Evolutionary conservation across 2,888 invertebrate genomes (phyloP).

Genomic region (Corbicula japonica): DNA sequence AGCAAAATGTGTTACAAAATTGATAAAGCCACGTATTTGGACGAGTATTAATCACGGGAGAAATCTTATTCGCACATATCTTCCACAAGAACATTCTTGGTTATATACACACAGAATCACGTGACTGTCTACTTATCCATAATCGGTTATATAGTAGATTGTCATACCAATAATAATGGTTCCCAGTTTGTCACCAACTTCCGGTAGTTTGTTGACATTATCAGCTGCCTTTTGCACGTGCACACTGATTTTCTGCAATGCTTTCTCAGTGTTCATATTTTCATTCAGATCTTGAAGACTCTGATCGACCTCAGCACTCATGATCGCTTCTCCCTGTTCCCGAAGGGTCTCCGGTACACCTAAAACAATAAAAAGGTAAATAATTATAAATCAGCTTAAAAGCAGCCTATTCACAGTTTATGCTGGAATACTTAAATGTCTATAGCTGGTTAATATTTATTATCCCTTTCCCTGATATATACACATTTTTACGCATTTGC

Average conservation of each 20-base stretch:
- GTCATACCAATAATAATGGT: constrained; percentile 49
- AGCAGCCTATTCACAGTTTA: background rate
- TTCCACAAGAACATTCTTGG: no score
- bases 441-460: no score
- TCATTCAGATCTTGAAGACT: constrained; percentile 55
- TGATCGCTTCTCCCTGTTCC: constrained; percentile 50
- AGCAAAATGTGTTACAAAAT: no score
- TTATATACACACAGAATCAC: no score
- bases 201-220: constrained; percentile 54
- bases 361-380: background rate
- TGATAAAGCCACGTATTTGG: no score
- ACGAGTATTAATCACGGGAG: no score
- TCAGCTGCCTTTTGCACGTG: constrained; percentile 63
- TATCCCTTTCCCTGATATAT: no score
- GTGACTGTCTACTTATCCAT: no score
- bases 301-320: constrained; percentile 59
- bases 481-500: no score
- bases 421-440: no score
- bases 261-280: constrained; percentile 56
- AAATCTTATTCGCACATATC: no score
- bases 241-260: constrained; percentile 54
- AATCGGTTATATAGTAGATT: no score
- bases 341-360: constrained; percentile 53
- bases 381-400: background rate
- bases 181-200: constrained; percentile 49